phyloP scores from a whole-genome alignment of 2,888 invertebrate species.

The Toxonevra muliebris region DNA sequence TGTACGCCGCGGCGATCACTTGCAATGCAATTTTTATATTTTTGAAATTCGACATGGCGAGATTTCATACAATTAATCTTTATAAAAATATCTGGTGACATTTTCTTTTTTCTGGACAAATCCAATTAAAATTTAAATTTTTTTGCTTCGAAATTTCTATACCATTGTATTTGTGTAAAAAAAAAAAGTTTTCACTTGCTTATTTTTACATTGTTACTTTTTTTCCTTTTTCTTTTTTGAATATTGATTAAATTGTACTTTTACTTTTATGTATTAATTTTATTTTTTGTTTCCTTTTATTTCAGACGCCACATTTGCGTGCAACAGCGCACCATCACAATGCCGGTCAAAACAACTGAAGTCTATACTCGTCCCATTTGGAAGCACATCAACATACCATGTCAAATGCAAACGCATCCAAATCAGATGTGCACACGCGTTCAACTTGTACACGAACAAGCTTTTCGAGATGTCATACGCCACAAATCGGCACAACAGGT shows the following conservation, averaged over 20 bases:
- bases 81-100: too few relatives aligned
- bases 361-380: constrained; percentile 68
- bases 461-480: constrained; percentile 67
- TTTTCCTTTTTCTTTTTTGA: neutral
- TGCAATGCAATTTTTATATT: too few relatives aligned
- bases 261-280: neutral
- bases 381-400: constrained; percentile 67
- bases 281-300: neutral
- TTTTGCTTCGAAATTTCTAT: too few relatives aligned
- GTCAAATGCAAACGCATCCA: constrained; percentile 62
- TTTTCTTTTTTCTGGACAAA: too few relatives aligned
- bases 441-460: constrained; percentile 68
- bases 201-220: too few relatives aligned
- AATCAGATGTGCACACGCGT: constrained; percentile 69
- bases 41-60: too few relatives aligned
- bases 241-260: neutral
- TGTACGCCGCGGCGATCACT: too few relatives aligned
- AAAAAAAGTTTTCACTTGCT: too few relatives aligned
- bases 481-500: constrained; percentile 66
- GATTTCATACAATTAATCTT: too few relatives aligned
- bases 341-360: constrained; percentile 67
- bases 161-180: too few relatives aligned
- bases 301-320: constrained; percentile 69
- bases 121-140: too few relatives aligned
- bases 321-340: constrained; percentile 65